Evolutionary conservation across 1,140 invertebrate species (phyloP).

Genomic region (Meloidogyne hapla): DNA sequence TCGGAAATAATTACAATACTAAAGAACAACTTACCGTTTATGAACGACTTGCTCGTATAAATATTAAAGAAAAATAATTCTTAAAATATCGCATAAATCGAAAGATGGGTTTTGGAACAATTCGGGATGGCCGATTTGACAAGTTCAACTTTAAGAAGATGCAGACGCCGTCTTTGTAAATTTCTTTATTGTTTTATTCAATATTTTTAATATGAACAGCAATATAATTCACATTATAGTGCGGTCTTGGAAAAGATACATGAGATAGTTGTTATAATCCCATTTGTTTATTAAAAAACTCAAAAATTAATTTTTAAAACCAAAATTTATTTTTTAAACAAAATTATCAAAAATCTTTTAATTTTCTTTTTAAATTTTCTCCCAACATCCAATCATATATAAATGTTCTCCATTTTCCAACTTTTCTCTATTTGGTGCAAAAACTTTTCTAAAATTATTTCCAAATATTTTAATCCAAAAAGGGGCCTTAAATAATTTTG

Average conservation of each 20-base stretch:
- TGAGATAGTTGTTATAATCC: too few species aligned
- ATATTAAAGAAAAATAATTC: slow-evolving; percentile 53
- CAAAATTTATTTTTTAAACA: too few species aligned
- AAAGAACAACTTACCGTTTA: slow-evolving; percentile 37
- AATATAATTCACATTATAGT: too few species aligned
- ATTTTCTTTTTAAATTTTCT: neutral
- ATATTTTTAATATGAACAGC: too few species aligned
- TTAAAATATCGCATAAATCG: slow-evolving; percentile 48
- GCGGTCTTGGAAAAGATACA: too few species aligned
- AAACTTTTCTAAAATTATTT: neutral
- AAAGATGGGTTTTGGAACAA: slow-evolving; percentile 43
- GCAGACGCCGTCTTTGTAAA: slow-evolving; percentile 49
- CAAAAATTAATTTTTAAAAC: too few species aligned
- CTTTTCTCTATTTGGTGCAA: slow-evolving; percentile 5
- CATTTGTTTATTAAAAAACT: too few species aligned
- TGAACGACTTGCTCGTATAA: slow-evolving; percentile 39
- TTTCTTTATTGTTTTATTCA: slow-evolving; percentile 50
- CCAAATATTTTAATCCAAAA: neutral
- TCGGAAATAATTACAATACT: slow-evolving; percentile 34
- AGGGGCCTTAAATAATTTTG: neutral
- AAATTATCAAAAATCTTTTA: neutral
- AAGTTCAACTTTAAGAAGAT: slow-evolving; percentile 42
- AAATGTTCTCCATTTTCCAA: neutral
- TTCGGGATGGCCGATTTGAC: slow-evolving; percentile 46
- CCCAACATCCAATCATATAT: neutral